These are phyloP conservation scores for Pogonocichla stellata DNA, from an alignment of 2,113 vertebrate species.

Conservation along the genomic window DNA sequence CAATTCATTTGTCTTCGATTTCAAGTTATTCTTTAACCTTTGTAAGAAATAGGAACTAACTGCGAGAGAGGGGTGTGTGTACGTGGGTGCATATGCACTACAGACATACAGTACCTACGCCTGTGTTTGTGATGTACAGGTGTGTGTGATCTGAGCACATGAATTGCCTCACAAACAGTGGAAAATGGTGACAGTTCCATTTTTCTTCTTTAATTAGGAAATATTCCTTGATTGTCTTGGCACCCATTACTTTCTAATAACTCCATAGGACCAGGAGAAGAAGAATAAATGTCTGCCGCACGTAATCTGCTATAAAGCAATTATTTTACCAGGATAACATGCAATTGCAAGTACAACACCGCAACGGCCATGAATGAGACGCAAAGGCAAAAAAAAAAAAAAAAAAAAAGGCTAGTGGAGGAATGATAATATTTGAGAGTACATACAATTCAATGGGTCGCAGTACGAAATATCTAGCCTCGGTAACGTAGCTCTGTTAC, in stretches of 20 bases:
- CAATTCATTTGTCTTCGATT: not conserved
- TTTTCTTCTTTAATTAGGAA: conserved; percentile 10
- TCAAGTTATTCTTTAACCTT: not conserved
- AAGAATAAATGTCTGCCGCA: conserved; percentile 42
- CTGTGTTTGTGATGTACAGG: not conserved
- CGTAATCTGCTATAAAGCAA: conserved; percentile 55
- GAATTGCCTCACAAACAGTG: not conserved
- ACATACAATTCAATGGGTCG: not conserved
- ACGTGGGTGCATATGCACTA: rapidly evolving
- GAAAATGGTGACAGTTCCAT: not conserved
- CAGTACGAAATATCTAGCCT: not conserved
- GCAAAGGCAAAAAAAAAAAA: not conserved
- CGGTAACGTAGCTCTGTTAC: not conserved
- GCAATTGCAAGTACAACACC: not conserved
- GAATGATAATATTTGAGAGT: not conserved
- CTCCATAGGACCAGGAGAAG: conserved; percentile 25
- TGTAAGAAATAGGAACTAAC: not conserved
- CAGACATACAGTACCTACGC: rapidly evolving
- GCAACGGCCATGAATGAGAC: not conserved
- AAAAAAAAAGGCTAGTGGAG: not conserved
- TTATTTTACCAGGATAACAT: conserved; percentile 43
- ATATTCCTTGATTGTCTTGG: not conserved
- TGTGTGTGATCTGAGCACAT: not conserved
- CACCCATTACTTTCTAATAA: conserved; percentile 58
- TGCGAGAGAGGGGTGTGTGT: not conserved